A percentile compares a stretch with the other conserved stretches of the same genome.
Conservation (phyloP, 64 coral and sea anemone genomes). For the Pocillopora damicornis region DNA sequence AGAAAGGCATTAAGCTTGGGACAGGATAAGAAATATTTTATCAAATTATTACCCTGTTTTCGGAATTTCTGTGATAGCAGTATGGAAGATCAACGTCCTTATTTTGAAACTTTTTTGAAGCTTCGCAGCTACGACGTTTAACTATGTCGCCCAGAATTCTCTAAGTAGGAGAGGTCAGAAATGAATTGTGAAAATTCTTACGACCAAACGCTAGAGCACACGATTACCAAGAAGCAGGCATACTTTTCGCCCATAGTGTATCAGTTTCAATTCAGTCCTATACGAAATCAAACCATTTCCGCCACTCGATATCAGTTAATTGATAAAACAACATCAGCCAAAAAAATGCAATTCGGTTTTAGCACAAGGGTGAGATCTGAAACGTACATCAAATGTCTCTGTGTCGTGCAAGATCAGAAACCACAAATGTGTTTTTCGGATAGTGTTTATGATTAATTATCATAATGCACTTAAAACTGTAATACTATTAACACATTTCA, state of each 20-base stretch:
- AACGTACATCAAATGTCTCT: neutral
- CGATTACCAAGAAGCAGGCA: too few relatives aligned
- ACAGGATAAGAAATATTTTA: too few relatives aligned
- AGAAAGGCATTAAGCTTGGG: too few relatives aligned
- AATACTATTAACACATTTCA: constrained; percentile 34
- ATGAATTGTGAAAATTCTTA: too few relatives aligned
- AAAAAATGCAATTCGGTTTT: neutral
- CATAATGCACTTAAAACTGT: constrained; percentile 40
- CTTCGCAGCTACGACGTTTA: too few relatives aligned
- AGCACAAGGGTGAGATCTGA: neutral
- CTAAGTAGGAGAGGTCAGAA: too few relatives aligned
- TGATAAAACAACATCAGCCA: neutral
- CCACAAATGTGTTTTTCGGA: neutral
- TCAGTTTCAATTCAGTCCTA: neutral
- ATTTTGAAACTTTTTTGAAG: too few relatives aligned
- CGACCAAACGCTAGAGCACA: neutral
- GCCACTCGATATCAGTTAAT: neutral
- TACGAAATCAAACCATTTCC: neutral
- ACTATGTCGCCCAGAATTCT: too few relatives aligned
- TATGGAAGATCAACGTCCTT: too few relatives aligned
- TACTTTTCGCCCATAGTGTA: neutral
- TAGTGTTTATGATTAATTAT: constrained; percentile 15
- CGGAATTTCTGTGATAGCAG: too few relatives aligned
- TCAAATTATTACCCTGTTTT: too few relatives aligned
- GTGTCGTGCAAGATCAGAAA: neutral